These are phyloP conservation scores for Saguinus imperator DNA, from an alignment of 2,113 vertebrate genomes.

Conservation along the genomic window DNA sequence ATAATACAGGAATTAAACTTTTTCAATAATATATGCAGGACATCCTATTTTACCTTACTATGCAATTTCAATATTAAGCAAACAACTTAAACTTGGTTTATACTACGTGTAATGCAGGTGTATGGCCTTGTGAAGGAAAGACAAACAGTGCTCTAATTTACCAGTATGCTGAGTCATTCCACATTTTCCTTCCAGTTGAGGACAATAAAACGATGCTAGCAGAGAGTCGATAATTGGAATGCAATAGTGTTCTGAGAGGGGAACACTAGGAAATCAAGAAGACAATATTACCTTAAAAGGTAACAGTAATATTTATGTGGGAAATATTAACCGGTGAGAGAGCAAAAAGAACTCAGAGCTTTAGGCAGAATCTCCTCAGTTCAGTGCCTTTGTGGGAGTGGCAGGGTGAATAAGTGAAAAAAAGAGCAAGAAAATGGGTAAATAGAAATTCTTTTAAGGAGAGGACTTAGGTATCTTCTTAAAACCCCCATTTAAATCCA, in stretches of 20 bases:
- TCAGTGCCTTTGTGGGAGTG: not conserved
- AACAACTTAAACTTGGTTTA: constrained; percentile 16
- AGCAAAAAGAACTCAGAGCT: constrained; percentile 38
- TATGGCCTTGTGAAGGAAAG: constrained; percentile 14
- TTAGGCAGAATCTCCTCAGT: constrained; percentile 2
- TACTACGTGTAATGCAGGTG: not conserved
- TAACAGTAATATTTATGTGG: not conserved
- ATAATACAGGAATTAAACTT: constrained; percentile 29
- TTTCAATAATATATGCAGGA: constrained; percentile 22
- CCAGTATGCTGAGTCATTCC: constrained; percentile 11
- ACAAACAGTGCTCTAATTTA: not conserved
- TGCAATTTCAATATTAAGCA: not conserved
- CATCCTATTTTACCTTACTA: not conserved
- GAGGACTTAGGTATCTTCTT: not conserved
- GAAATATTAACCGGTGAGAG: constrained; percentile 20
- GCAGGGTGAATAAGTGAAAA: not conserved
- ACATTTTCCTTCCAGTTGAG: constrained; percentile 29
- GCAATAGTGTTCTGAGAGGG: not conserved
- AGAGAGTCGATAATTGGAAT: constrained; percentile 39
- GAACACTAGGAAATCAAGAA: constrained; percentile 17
- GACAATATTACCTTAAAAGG: constrained; percentile 6
- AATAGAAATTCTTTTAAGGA: constrained; percentile 22
- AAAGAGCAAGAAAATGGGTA: constrained; percentile 20
- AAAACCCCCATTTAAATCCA: constrained; percentile 9
- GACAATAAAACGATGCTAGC: not conserved